A percentile compares a stretch with the other conserved stretches of the same genome.
Evolutionary conservation across 1,140 invertebrate species (phyloP).

Genomic region (Steinernema khuongi): DNA sequence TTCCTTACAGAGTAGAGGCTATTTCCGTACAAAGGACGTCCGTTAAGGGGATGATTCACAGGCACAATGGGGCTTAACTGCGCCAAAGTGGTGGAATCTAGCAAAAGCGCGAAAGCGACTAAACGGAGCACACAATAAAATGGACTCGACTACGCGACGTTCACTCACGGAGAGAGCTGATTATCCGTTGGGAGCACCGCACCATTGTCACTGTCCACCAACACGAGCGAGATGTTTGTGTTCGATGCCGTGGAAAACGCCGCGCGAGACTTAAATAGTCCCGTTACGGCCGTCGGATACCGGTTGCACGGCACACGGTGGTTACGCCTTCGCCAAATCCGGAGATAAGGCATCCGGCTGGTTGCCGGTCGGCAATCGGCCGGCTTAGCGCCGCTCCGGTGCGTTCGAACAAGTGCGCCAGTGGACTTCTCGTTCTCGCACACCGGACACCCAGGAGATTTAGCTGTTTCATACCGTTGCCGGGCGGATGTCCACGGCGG

Average conservation of each 20-base stretch:
- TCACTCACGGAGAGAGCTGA: conserved; percentile 10
- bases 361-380: conserved; percentile 10
- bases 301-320: background rate
- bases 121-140: background rate
- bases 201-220: background rate
- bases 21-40: background rate
- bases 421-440: background rate
- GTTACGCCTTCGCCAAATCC: conserved; percentile 15
- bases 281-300: background rate
- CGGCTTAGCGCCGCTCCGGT: background rate
- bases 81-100: background rate
- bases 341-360: conserved; percentile 12
- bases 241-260: background rate
- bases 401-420: conserved; percentile 8
- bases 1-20: background rate
- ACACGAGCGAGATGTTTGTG: background rate
- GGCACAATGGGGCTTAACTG: background rate
- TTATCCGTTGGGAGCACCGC: background rate
- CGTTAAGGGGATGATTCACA: conserved; percentile 11
- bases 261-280: conserved; percentile 7
- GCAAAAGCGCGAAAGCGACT: conserved; percentile 6
- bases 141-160: background rate
- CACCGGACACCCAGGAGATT: background rate
- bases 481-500: background rate
- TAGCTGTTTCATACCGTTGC: conserved; percentile 9